Evolutionary conservation across 2,113 vertebrate species (phyloP).

Genomic region (Serilophus lunatus): DNA sequence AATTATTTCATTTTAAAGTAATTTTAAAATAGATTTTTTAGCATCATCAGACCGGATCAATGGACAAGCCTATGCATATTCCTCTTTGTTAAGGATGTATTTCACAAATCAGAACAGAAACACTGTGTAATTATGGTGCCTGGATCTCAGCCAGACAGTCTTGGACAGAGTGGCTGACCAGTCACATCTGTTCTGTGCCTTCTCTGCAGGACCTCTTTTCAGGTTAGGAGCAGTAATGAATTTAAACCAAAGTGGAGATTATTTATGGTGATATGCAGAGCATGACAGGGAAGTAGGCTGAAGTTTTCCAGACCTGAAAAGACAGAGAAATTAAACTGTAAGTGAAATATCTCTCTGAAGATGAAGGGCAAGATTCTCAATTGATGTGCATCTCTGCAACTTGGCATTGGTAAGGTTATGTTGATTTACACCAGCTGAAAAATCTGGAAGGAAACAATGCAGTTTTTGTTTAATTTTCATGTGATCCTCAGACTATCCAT

Average conservation of each 20-base stretch:
- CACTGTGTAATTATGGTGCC: background rate
- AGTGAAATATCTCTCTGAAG: slow-evolving; percentile 8
- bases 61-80: background rate
- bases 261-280: background rate
- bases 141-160: background rate
- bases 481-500: slow-evolving; percentile 25
- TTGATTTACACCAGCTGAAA: slow-evolving; percentile 64
- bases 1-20: background rate
- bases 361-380: slow-evolving; percentile 24
- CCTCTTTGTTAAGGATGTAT: background rate
- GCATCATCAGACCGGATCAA: background rate
- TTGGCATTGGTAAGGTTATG: slow-evolving; percentile 23
- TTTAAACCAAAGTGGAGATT: background rate
- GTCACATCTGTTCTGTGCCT: background rate
- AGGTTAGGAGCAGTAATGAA: background rate
- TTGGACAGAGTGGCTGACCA: background rate
- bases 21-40: background rate
- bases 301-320: background rate
- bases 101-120: background rate
- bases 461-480: slow-evolving; percentile 61
- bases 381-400: slow-evolving; percentile 42
- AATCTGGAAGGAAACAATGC: slow-evolving; percentile 56
- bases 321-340: background rate
- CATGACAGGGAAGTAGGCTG: background rate
- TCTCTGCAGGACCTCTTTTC: background rate